Evolutionary conservation across 2,888 invertebrate species (phyloP).

Genomic region (Rhingia rostrata): DNA sequence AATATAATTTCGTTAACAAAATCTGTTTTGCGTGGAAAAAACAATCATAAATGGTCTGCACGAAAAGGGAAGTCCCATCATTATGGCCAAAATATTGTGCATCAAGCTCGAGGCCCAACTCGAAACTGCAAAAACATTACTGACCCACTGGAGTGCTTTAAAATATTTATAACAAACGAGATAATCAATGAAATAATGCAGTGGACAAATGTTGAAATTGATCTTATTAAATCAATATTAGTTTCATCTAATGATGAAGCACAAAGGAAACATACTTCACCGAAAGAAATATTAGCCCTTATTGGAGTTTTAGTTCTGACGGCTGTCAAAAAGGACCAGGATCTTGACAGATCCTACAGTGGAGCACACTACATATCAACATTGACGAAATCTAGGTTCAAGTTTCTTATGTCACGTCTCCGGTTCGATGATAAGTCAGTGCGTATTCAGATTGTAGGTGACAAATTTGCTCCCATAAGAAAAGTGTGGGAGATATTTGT

Average conservation of each 20-base stretch:
- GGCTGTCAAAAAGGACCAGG: no score
- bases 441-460: slow-evolving; percentile 2
- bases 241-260: no score
- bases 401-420: no score
- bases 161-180: slow-evolving; percentile 25
- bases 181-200: slow-evolving; percentile 21
- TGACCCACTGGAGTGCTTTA: slow-evolving; percentile 5
- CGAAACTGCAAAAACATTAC: slow-evolving; percentile 5
- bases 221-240: no score
- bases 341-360: no score
- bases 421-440: no score
- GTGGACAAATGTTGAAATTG: no score
- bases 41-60: slow-evolving; percentile 19
- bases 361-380: no score
- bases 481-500: slow-evolving; percentile 38
- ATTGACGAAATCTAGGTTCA: slow-evolving; percentile 32
- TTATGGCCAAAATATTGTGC: slow-evolving; percentile 11
- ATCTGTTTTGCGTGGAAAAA: slow-evolving; percentile 18
- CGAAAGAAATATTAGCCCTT: no score
- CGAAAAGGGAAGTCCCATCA: neutral
- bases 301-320: no score
- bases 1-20: no score
- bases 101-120: slow-evolving; percentile 22
- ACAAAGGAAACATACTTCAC: no score
- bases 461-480: slow-evolving; percentile 25